A percentile compares a stretch with the other conserved stretches of the same genome.
phyloP scores from a whole-genome alignment of 53 echinoderm and acorn worm genomes.

The Holothuria scabra region DNA sequence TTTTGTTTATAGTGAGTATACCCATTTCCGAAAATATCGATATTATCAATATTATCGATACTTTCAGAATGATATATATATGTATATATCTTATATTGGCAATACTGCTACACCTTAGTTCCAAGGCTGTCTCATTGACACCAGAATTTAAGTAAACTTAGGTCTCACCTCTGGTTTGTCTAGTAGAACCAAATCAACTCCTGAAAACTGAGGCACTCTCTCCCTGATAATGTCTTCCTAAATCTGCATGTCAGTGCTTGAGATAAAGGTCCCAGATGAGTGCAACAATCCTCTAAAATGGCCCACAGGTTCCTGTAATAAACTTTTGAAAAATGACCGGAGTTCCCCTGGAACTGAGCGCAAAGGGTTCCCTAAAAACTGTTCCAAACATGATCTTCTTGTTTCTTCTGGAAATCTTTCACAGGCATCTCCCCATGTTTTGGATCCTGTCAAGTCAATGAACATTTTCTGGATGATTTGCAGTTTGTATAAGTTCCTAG shows the following conservation, averaged over 20 bases:
- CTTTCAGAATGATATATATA: no score
- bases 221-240: neutral
- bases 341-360: neutral
- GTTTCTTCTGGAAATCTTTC: constrained; percentile 5
- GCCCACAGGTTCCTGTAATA: neutral
- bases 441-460: neutral
- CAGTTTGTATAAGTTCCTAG: neutral
- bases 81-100: no score
- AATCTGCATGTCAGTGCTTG: neutral
- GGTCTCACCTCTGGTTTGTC: constrained; percentile 16
- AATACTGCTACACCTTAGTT: no score
- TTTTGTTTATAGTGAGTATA: no score
- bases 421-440: neutral
- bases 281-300: neutral
- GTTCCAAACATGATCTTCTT: neutral
- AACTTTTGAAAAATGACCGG: neutral
- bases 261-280: neutral
- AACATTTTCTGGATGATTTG: constrained; percentile 13
- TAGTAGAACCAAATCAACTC: constrained; percentile 2
- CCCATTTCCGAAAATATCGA: no score
- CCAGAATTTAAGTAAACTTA: neutral
- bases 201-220: constrained; percentile 7
- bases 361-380: neutral
- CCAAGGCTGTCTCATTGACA: no score
- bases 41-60: no score